Base-by-base conservation (phyloP, 1,140 invertebrate genomes). In the Drosophila teissieri region DNA sequence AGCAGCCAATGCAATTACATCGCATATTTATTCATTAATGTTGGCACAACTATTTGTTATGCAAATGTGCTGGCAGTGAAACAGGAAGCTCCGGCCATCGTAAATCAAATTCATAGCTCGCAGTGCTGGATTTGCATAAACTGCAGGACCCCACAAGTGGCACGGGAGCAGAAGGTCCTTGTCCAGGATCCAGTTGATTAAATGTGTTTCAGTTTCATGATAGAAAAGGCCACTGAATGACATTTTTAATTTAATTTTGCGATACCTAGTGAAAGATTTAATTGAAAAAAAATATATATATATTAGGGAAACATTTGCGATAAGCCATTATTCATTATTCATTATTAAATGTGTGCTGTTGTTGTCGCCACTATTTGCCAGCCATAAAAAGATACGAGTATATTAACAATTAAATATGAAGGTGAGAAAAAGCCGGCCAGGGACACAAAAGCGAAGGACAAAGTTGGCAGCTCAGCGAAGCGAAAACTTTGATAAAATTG, bases 61-160 rank as follows among this genome's bases (percentile, higher is more conserved):
- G 56, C 45, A 73, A 73, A 73, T 68, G 42, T 49, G 40, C 65
- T 73, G 34, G 46, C 40, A 61, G 67, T 72, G 46, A 73, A 73
- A 31, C 37, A 46, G 54, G 64, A 72, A 68, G 70, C 69, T 40
- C 22, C 15, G 27, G 42, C 44, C 57, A 70, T 49, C 54, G 51
- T 76, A 84, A 80, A 83, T 83, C 77, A 80, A 75, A 78, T 83
- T 82, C 80, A 82, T 82, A 74, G 80, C 60, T 74, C 44, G 52
- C 31, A 15, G 19, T 56, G 39, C 10, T 15, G 34, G 51, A 63
- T 36, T 80, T 80, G 78, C 55, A 80, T 62, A 51, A 68, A n/a
- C 19, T 17, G 36, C 31, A 22, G 14, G 12, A 44, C 52, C 58
- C 54, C n/a, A 6, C 24, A 34, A 17, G 15, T 34, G 12, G 7